These are phyloP conservation scores for Parambassis ranga DNA, from an alignment of 2,797 vertebrate genomes.

Conservation along the genomic window DNA sequence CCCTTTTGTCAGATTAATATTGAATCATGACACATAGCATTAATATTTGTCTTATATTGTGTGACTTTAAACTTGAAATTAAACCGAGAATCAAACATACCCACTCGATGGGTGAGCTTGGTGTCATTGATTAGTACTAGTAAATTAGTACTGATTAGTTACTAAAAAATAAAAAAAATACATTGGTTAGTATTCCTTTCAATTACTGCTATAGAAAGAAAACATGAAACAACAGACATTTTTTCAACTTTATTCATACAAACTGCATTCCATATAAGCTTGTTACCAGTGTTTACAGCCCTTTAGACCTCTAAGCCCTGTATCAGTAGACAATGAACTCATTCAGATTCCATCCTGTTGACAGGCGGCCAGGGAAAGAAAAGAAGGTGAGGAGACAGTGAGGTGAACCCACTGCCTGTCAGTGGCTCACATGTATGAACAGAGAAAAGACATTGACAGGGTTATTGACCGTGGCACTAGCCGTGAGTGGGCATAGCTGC, in stretches of 20 bases:
- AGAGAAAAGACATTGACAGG: background rate
- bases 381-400: background rate
- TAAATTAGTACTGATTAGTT: no score
- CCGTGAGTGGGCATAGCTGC: background rate
- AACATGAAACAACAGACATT: no score
- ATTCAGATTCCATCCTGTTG: background rate
- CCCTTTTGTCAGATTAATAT: constrained; percentile 10
- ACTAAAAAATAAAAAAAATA: no score
- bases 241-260: background rate
- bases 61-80: no score
- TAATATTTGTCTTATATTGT: constrained; percentile 57
- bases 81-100: no score
- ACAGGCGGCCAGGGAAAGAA: background rate
- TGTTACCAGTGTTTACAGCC: background rate
- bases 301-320: background rate
- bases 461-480: background rate
- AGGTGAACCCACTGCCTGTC: background rate
- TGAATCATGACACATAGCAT: constrained; percentile 28
- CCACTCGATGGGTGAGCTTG: constrained; percentile 30
- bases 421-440: background rate
- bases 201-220: no score
- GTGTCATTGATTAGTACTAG: constrained; percentile 40
- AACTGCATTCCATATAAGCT: no score
- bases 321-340: background rate
- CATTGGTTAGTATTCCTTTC: no score